Evolutionary conservation across 2,113 vertebrate genomes (phyloP), one percentile per base, ranked within the genome.

Genomic region (Papio anubis): DNA sequence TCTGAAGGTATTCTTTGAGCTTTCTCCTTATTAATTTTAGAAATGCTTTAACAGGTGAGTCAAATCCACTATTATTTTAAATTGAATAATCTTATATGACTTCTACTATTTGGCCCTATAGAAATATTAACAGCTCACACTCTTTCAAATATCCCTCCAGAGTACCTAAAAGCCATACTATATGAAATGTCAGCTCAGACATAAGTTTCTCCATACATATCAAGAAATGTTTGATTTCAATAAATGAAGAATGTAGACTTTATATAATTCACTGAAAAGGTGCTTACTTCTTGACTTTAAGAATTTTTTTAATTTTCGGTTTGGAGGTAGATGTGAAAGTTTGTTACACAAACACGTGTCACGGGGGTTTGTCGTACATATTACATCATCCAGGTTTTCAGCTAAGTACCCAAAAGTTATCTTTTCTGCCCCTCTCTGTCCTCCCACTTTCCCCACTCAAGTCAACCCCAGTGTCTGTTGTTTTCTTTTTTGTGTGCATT

Each of bases 181-280:
- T 89, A 35, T 73, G 21, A 38, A 82, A 85, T 64, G 64, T 40
- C 55, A 92, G n/a, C 55, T 94, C 57, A 61, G 11, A 64, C 78
- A 3, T 43, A 72, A 52, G 17, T 89, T 72, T 75, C 30, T 88
- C 8, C 30, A 0, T n/a, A 57, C 14, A 59, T 75, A 52, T 57
- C 59, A 68, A 78, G 25, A 45, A 86, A 50, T 88, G 5, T 79
- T 48, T 85, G 17, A 78, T 27, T 93, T 55, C 25, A 72, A 10
- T 93, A 43, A 85, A 64, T 30, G 35, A 93, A 88, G 9, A 83
- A 82, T 48, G 38, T 35, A 72, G 38, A 6, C 25, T 80, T 90
- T 10, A 72, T n/a, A 50, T 75, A 70, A 94, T 84, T 88, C 17
- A 97, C 43, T 93, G 50, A 93, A 87, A 88, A 88, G 61, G 75